A percentile compares a stretch with the other conserved stretches of the same genome.
phyloP scores from a whole-genome alignment of 2,113 vertebrate genomes.

The Tapirus terrestris region DNA sequence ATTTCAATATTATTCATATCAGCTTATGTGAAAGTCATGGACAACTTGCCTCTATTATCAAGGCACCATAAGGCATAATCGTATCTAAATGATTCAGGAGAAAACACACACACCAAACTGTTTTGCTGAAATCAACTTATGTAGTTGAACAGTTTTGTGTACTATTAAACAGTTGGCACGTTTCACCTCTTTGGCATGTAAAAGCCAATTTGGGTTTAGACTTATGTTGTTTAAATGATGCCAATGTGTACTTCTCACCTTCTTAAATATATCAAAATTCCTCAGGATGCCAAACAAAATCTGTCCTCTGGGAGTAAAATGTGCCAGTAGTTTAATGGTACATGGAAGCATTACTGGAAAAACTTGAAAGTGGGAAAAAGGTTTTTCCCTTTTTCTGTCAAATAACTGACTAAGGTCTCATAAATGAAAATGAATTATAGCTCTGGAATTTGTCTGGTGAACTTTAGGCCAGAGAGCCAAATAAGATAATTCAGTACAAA shows the following conservation, averaged over 20 bases:
- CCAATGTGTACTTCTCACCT: slow-evolving; percentile 83
- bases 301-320: slow-evolving; percentile 68
- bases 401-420: slow-evolving; percentile 39
- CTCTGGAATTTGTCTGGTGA: slow-evolving; percentile 52
- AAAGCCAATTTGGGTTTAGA: slow-evolving; percentile 79
- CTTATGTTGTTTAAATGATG: slow-evolving; percentile 81
- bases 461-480: slow-evolving; percentile 42
- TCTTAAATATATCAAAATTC: slow-evolving; percentile 80
- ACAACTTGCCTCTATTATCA: slow-evolving; percentile 30
- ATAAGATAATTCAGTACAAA: slow-evolving; percentile 54
- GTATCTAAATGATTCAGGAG: slow-evolving; percentile 52
- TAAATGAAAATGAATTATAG: slow-evolving; percentile 48
- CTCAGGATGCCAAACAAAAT: slow-evolving; percentile 79
- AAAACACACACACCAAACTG: slow-evolving; percentile 58
- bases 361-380: slow-evolving; percentile 49
- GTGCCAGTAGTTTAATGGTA: slow-evolving; percentile 76
- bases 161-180: slow-evolving; percentile 76
- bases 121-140: slow-evolving; percentile 64
- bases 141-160: slow-evolving; percentile 70
- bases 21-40: slow-evolving; percentile 30
- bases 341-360: slow-evolving; percentile 60
- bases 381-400: background rate
- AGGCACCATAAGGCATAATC: slow-evolving; percentile 43
- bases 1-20: slow-evolving; percentile 22
- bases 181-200: slow-evolving; percentile 74